Conservation (phyloP, 2,797 vertebrate genomes). For the Sebastes steindachneri region DNA sequence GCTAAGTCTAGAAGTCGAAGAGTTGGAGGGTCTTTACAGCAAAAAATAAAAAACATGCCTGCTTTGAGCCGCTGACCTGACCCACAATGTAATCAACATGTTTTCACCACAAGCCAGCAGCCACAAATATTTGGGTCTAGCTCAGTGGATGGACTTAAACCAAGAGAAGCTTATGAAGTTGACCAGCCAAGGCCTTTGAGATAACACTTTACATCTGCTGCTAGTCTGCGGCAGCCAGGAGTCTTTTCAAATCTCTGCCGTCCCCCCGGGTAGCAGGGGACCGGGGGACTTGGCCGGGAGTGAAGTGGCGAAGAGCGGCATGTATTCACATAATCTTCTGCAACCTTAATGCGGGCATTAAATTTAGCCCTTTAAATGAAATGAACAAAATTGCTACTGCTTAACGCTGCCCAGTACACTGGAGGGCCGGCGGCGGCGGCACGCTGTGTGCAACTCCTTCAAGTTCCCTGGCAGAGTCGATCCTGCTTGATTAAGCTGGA, state of each 20-base stretch:
- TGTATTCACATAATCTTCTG: conserved; percentile 60
- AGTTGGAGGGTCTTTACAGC: neutral
- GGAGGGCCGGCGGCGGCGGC: conserved; percentile 15
- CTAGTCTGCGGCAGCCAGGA: conserved; percentile 51
- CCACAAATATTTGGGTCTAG: conserved; percentile 55
- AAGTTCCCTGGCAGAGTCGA: conserved; percentile 38
- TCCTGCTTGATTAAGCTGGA: conserved; percentile 47
- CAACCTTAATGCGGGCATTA: conserved; percentile 70
- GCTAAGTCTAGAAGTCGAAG: neutral
- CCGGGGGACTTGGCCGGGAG: conserved; percentile 43
- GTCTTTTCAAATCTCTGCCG: conserved; percentile 57
- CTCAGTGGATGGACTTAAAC: conserved; percentile 63
- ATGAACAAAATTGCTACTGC: conserved; percentile 63
- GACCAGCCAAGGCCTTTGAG: conserved; percentile 71
- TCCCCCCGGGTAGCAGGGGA: conserved; percentile 45
- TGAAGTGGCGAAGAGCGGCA: conserved; percentile 42
- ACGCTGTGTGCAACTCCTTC: conserved; percentile 30
- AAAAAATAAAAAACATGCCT: neutral
- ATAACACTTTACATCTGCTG: conserved; percentile 64
- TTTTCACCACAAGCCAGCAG: conserved; percentile 35
- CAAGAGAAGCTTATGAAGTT: conserved; percentile 68
- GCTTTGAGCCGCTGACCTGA: conserved; percentile 34
- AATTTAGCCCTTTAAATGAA: conserved; percentile 67
- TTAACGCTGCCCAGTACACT: conserved; percentile 47
- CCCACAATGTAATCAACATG: conserved; percentile 53